A percentile compares a stretch with the other conserved stretches of the same genome.
Evolutionary conservation across 2,888 invertebrate species (phyloP).

Genomic region (Stegophylla sp.): DNA sequence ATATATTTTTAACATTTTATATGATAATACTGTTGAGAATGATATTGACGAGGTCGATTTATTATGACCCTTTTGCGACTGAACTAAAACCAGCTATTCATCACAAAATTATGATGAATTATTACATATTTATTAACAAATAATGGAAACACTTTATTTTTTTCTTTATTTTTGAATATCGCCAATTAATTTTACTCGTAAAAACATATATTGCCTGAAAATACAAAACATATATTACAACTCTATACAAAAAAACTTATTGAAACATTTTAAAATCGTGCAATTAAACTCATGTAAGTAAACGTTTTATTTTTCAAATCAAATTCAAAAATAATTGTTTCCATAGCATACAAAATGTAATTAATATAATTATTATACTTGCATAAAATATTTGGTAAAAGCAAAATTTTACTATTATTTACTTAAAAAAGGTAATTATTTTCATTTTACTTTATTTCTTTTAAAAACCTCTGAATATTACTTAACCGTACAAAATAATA

Average conservation of each 20-base stretch:
- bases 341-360: background rate
- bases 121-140: constrained; percentile 23
- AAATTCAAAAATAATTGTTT: too few species aligned
- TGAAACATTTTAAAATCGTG: too few species aligned
- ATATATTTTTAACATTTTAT: constrained; percentile 27
- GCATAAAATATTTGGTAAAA: background rate
- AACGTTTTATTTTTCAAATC: too few species aligned
- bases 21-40: constrained; percentile 1
- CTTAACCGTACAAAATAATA: background rate
- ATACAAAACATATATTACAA: too few species aligned
- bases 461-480: background rate
- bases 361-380: background rate
- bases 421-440: background rate
- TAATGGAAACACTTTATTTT: background rate
- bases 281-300: too few species aligned
- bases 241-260: too few species aligned
- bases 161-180: constrained; percentile 4
- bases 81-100: constrained; percentile 1
- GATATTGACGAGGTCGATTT: constrained; percentile 44
- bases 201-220: background rate
- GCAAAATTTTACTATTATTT: background rate
- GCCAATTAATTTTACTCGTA: background rate
- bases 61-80: constrained; percentile 26
- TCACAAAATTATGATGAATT: constrained; percentile 35
- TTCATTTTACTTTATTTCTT: background rate